These are phyloP conservation scores for Oreocharis arfaki DNA, from an alignment of 2,113 vertebrate genomes.

Conservation along the genomic window DNA sequence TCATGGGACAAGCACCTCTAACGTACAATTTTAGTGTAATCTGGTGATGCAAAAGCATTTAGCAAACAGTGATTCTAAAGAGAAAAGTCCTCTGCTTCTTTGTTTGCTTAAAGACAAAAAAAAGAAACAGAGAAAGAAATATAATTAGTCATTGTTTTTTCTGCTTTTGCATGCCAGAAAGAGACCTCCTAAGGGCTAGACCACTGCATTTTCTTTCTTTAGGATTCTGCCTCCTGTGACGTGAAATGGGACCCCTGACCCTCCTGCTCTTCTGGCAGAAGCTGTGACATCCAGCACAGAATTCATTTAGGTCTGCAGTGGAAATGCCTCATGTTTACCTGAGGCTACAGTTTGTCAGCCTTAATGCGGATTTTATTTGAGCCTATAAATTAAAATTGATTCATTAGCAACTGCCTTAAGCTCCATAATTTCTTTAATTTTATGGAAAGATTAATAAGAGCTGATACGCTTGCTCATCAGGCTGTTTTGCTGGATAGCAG, in stretches of 20 bases:
- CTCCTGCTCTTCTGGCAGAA: background rate
- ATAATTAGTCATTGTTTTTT: background rate
- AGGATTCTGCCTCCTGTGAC: background rate
- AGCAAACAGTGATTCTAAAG: background rate
- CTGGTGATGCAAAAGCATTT: background rate
- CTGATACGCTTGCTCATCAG: background rate
- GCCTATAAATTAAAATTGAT: conserved; percentile 60
- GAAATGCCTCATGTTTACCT: conserved; percentile 38
- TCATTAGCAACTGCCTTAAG: conserved; percentile 60
- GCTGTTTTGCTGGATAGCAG: conserved; percentile 5
- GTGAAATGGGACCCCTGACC: background rate
- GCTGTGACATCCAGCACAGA: background rate
- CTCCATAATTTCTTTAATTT: conserved; percentile 36
- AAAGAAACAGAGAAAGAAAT: background rate
- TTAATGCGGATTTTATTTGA: conserved; percentile 63
- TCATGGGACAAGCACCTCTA: background rate
- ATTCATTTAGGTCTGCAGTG: conserved; percentile 1
- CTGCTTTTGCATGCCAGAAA: background rate
- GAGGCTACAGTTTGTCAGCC: conserved; percentile 44
- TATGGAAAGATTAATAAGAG: conserved; percentile 45
- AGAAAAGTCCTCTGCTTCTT: background rate
- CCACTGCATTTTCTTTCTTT: background rate
- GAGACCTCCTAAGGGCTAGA: background rate
- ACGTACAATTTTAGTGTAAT: background rate
- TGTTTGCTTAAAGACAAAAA: background rate